Evolutionary conservation across 1,140 invertebrate genomes (phyloP).

Genomic region (Drosophila mojavensis): DNA sequence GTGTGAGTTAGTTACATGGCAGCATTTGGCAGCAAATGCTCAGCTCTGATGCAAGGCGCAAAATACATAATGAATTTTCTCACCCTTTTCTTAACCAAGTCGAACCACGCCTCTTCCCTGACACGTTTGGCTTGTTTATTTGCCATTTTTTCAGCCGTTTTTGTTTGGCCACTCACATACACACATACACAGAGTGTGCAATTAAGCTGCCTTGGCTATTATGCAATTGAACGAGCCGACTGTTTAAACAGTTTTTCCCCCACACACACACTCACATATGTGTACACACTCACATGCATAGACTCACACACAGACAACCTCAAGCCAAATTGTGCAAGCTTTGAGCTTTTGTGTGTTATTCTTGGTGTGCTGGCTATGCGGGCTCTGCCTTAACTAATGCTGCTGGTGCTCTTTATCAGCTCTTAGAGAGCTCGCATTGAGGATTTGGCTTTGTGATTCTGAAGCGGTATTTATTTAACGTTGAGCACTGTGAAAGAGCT

Average conservation of each 20-base stretch:
- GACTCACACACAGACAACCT: not conserved
- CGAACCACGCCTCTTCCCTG: not conserved
- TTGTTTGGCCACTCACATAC: slow-evolving; percentile 21
- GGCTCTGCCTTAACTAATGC: not conserved
- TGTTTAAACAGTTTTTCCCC: slow-evolving; percentile 19
- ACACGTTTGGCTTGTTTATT: slow-evolving; percentile 49
- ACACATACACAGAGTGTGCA: slow-evolving; percentile 41
- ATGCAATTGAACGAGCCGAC: slow-evolving; percentile 23
- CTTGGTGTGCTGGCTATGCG: not conserved
- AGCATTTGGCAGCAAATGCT: slow-evolving; percentile 24
- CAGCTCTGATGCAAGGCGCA: slow-evolving; percentile 33
- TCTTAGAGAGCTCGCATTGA: not conserved
- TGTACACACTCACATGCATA: slow-evolving; percentile 15
- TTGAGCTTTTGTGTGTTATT: slow-evolving; percentile 1
- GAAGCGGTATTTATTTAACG: not conserved
- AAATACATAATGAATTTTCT: slow-evolving; percentile 65
- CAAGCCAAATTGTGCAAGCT: no score
- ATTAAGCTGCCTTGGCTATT: slow-evolving; percentile 61
- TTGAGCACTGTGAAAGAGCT: not conserved
- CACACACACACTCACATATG: not conserved
- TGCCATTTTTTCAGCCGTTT: slow-evolving; percentile 51
- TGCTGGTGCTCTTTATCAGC: not conserved
- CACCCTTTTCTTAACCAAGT: not conserved
- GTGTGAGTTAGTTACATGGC: slow-evolving; percentile 46
- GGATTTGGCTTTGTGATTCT: not conserved